Evolutionary conservation across 2,888 invertebrate species (phyloP).

Genomic region (Adelognathus sp.): DNA sequence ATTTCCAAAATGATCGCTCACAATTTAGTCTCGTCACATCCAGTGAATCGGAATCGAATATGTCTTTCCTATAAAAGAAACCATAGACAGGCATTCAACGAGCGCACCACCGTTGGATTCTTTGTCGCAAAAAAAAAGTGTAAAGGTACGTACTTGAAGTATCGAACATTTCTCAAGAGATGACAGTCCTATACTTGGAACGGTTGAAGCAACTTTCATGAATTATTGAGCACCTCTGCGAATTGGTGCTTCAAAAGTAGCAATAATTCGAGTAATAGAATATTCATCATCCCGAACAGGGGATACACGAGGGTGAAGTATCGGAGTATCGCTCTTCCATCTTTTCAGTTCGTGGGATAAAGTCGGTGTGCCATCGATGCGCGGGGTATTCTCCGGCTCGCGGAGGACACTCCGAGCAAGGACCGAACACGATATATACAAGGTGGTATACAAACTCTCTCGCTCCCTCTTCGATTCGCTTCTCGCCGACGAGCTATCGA

Average conservation of each 20-base stretch:
- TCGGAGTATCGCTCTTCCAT: slow-evolving; percentile 20
- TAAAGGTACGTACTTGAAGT: slow-evolving; percentile 41
- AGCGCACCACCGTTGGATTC: not conserved
- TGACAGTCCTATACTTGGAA: not conserved
- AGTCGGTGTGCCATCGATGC: slow-evolving; percentile 5
- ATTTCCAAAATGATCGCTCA: not conserved
- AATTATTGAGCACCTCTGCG: slow-evolving; percentile 36
- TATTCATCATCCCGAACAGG: slow-evolving; percentile 32
- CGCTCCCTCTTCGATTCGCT: slow-evolving; percentile 3
- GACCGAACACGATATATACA: not conserved
- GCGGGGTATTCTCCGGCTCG: not conserved
- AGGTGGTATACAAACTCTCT: slow-evolving; percentile 13
- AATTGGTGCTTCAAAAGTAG: slow-evolving; percentile 45
- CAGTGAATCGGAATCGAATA: too few relatives aligned
- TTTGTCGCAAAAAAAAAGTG: slow-evolving; percentile 24
- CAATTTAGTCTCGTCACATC: not conserved
- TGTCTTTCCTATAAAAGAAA: not conserved
- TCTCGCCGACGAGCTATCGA: slow-evolving; percentile 18
- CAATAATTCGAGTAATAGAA: slow-evolving; percentile 44
- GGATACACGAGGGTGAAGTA: slow-evolving; percentile 13
- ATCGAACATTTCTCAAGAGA: slow-evolving; percentile 8
- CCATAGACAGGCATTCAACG: not conserved
- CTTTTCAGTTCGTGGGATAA: not conserved
- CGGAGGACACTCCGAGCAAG: not conserved
- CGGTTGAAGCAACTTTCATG: slow-evolving; percentile 13